phyloP scores from a whole-genome alignment of 1,140 invertebrate genomes.

The Zaprionus lachaisei region DNA sequence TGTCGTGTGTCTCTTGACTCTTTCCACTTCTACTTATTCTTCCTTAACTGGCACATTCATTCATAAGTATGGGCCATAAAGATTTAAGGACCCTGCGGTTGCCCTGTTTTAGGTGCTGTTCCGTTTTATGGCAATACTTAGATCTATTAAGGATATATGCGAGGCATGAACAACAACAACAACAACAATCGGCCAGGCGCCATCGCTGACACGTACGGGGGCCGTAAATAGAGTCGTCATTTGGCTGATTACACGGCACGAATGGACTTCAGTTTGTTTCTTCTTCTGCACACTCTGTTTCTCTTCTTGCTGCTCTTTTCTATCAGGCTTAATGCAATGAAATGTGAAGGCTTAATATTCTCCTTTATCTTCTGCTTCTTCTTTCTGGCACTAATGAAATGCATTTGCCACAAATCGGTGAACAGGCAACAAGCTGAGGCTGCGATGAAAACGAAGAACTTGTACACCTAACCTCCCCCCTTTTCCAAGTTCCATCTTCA shows the following conservation, averaged over 20 bases:
- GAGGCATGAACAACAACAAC: constrained; percentile 7
- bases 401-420: constrained; percentile 53
- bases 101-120: constrained; percentile 16
- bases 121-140: constrained; percentile 42
- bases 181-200: constrained; percentile 16
- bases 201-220: constrained; percentile 27
- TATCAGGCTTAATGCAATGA: constrained; percentile 39
- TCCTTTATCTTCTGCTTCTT: constrained; percentile 6
- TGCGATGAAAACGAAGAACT: background rate
- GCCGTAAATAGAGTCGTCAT: constrained; percentile 48
- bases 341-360: constrained; percentile 54
- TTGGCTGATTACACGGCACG: constrained; percentile 41
- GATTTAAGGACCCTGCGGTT: constrained; percentile 40
- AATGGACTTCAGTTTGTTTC: background rate
- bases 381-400: constrained; percentile 46
- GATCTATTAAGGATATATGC: constrained; percentile 38
- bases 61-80: constrained; percentile 38
- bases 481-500: background rate
- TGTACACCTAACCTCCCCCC: background rate
- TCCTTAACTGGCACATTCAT: constrained; percentile 6
- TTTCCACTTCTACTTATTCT: background rate
- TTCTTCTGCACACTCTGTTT: background rate
- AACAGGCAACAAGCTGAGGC: constrained; percentile 25
- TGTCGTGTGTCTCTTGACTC: too few relatives aligned
- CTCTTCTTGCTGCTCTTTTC: background rate